Base-by-base conservation (phyloP, 1,140 invertebrate genomes). In the Drosophila neocordata region DNA sequence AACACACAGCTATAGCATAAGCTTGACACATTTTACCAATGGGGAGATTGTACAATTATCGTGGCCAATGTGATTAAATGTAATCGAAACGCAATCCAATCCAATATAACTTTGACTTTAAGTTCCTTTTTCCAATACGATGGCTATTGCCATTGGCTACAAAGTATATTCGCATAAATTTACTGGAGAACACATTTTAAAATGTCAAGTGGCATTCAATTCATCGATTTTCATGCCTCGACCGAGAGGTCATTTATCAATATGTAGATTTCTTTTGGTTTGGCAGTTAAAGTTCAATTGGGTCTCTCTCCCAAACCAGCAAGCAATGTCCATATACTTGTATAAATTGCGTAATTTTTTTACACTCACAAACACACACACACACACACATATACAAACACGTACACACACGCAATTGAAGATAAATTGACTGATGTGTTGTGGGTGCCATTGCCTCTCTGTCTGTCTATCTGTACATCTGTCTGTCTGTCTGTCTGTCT, bases 391-490 rank as follows among this genome's bases (percentile, higher is more conserved):
- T n/a, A n/a, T n/a, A 78, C 70, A 68, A 69, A 65, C 34, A 35
- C 11, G 64, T 52, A 68, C 64, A 44, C 74, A 68, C 68, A 79
- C 75, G 65, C 79, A 68, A 66, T 66, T 69, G 78, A 22, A 85
- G 70, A 85, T 81, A 82, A 87, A 85, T 87, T 85, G 81, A 85
- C 78, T 87, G 81, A 85, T 82, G 65, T 85, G 80, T 79, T 83
- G 77, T 81, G 77, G 69, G 73, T 66, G 67, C 57, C 60, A 69
- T 59, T 62, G 62, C 44, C 65, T 70, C 70, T 65, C 71, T 55
- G 62, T 37, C 24, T 41, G 52, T 31, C 27, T 7, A 7, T 31
- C 27, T 31, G 27, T 31, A 5, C 27, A 7, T 62, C 41, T 15
- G 13, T 35, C 34, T 35, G 4, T 35, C 1, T 65, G 22, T 55